Conservation (phyloP, 2,797 vertebrate species). For the Protosalanx chinensis region DNA sequence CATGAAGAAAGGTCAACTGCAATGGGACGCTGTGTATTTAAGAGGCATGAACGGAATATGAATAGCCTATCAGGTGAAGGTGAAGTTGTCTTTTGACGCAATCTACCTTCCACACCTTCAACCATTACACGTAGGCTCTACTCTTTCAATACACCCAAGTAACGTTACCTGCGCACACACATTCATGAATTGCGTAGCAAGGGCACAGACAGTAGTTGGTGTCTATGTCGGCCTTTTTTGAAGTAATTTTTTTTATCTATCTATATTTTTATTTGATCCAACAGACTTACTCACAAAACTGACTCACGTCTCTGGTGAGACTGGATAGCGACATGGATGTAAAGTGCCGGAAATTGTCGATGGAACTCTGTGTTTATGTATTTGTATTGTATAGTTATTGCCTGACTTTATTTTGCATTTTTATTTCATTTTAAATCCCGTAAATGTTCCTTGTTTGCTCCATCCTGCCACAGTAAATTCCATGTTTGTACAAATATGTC, state of each 20-base stretch:
- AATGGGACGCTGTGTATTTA: background rate
- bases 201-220: background rate
- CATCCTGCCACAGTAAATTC: no score
- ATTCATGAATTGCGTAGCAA: slow-evolving; percentile 15
- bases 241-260: no score
- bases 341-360: background rate
- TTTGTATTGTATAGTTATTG: no score
- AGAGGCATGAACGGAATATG: background rate
- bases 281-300: background rate
- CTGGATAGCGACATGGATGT: background rate
- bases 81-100: no score
- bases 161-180: background rate
- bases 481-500: no score
- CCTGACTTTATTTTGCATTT: no score
- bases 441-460: no score
- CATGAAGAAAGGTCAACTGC: background rate
- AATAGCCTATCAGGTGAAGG: background rate
- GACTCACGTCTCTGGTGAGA: no score
- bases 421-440: no score
- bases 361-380: background rate
- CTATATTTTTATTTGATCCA: no score
- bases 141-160: background rate
- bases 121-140: background rate
- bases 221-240: background rate
- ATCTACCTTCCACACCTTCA: background rate